These are phyloP conservation scores for Tetramorium simillimum DNA, from an alignment of 1,140 invertebrate genomes.

Conservation along the genomic window DNA sequence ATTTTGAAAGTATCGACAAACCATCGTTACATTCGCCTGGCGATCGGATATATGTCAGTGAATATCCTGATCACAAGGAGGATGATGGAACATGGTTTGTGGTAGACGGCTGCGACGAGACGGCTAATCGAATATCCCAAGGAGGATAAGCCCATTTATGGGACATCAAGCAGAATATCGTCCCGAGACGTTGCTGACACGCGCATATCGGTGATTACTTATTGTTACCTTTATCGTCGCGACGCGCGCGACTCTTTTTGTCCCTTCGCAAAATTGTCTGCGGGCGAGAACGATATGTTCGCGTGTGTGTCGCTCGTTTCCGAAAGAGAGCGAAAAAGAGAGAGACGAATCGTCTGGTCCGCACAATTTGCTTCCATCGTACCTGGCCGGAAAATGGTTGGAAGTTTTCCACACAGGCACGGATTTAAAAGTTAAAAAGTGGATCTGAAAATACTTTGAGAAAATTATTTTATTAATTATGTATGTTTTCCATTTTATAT, in stretches of 20 bases:
- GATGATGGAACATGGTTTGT: constrained; percentile 5
- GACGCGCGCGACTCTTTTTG: constrained; percentile 59
- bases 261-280: constrained; percentile 59
- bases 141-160: constrained; percentile 25
- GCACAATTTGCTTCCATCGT: constrained; percentile 54
- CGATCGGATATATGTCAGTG: neutral
- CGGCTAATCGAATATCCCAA: constrained; percentile 33
- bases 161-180: constrained; percentile 28
- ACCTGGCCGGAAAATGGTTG: constrained; percentile 26
- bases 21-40: neutral
- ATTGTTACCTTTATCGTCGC: constrained; percentile 56
- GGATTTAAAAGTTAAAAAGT: neutral
- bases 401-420: neutral
- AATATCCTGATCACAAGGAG: neutral
- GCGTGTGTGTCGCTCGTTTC: constrained; percentile 27
- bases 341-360: neutral
- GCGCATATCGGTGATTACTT: constrained; percentile 55
- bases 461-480: neutral
- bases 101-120: neutral
- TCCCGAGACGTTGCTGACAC: neutral
- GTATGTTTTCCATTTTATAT: neutral
- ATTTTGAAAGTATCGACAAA: neutral
- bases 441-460: neutral
- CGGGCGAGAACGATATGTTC: neutral
- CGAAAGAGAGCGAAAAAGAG: neutral